A percentile compares a stretch with the other conserved stretches of the same genome.
Evolutionary conservation across 2,888 invertebrate genomes (phyloP).

Genomic region (Oeneis ivallda): DNA sequence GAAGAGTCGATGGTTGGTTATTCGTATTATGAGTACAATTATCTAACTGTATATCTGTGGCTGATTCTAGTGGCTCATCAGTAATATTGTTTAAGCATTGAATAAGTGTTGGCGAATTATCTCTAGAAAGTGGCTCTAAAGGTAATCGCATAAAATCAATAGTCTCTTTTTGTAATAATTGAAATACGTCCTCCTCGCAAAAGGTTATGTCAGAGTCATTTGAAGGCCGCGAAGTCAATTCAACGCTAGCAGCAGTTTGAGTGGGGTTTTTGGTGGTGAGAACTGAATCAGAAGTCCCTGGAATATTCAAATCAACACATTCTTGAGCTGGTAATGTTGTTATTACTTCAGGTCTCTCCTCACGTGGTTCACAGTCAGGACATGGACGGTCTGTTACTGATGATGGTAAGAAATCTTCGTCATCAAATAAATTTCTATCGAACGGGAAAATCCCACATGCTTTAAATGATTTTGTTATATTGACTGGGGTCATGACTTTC

Average conservation of each 20-base stretch:
- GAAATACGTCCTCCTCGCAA: neutral
- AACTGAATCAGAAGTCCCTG: slow-evolving; percentile 3
- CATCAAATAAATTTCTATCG: neutral
- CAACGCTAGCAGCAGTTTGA: slow-evolving; percentile 6
- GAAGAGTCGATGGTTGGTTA: slow-evolving; percentile 3
- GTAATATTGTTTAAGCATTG: neutral
- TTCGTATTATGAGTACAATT: slow-evolving; percentile 4
- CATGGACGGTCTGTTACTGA: neutral
- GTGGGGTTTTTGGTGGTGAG: slow-evolving; percentile 2
- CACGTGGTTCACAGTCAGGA: neutral
- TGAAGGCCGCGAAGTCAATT: neutral
- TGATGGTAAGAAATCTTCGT: neutral
- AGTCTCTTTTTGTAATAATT: slow-evolving; percentile 2
- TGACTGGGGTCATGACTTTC: neutral
- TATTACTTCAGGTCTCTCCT: neutral
- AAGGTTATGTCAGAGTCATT: slow-evolving; percentile 6
- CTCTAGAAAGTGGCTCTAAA: slow-evolving; percentile 4
- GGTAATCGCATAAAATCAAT: slow-evolving; percentile 1
- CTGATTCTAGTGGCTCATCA: slow-evolving; percentile 5
- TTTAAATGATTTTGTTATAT: slow-evolving; percentile 1
- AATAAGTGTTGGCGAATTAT: slow-evolving; percentile 5
- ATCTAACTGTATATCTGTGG: slow-evolving; percentile 1
- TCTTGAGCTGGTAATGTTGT: neutral
- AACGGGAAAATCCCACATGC: neutral
- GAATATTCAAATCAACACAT: slow-evolving; percentile 1